Evolutionary conservation across 2,113 vertebrate genomes (phyloP).

Genomic region (Melanerpes aurifrons): DNA sequence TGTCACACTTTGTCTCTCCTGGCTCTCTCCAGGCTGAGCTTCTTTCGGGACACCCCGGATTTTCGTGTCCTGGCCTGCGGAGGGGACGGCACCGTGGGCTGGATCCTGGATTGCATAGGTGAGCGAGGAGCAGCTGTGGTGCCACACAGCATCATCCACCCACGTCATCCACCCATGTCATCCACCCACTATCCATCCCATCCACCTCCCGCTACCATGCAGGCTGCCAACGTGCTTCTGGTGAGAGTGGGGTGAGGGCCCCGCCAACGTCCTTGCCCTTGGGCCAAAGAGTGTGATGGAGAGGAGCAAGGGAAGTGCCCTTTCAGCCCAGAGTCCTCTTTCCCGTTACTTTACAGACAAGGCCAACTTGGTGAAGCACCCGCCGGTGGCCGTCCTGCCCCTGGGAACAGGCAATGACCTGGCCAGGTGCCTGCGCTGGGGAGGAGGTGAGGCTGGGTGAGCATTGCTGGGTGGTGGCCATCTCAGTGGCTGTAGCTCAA

Average conservation of each 20-base stretch:
- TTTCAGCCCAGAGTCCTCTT: not conserved
- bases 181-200: too few relatives aligned
- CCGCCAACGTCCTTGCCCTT: not conserved
- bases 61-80: constrained; percentile 81
- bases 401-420: constrained; percentile 83
- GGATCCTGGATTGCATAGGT: constrained; percentile 85
- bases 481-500: fast-evolving
- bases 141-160: fast-evolving
- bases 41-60: constrained; percentile 78
- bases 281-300: not conserved
- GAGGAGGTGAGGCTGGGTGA: constrained; percentile 74
- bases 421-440: constrained; percentile 82
- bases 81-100: constrained; percentile 81
- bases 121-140: not conserved
- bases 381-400: constrained; percentile 77
- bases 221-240: fast-evolving
- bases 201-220: not conserved
- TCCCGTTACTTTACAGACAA: constrained; percentile 71
- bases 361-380: constrained; percentile 74
- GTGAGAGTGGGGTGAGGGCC: fast-evolving
- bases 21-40: constrained; percentile 73
- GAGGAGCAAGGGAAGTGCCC: not conserved
- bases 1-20: not conserved
- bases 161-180: fast-evolving
- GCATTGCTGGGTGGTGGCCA: fast-evolving